Conservation (phyloP, 1,140 invertebrate species). For the Calycopis cecrops region DNA sequence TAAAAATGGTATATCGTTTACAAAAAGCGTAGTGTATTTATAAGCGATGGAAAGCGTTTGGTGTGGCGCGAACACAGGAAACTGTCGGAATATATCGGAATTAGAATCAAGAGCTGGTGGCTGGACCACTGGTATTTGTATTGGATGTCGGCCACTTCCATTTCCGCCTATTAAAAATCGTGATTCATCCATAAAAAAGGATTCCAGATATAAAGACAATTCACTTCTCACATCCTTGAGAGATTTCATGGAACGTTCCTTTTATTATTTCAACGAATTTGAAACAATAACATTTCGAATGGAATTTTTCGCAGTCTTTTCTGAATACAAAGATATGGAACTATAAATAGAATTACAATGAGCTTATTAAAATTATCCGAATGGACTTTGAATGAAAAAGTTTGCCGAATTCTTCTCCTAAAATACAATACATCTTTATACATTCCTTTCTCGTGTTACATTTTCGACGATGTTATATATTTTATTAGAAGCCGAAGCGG, state of each 20-base stretch:
- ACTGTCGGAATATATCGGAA: constrained; percentile 45
- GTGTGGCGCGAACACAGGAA: constrained; percentile 36
- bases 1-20: background rate
- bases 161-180: constrained; percentile 33
- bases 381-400: no score
- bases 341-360: no score
- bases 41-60: constrained; percentile 3
- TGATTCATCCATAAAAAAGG: constrained; percentile 11
- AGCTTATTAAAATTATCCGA: no score
- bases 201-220: constrained; percentile 9
- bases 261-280: background rate
- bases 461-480: no score
- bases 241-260: background rate
- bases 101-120: constrained; percentile 44
- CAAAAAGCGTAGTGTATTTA: constrained; percentile 4
- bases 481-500: constrained; percentile 11
- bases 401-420: no score
- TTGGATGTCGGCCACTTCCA: constrained; percentile 41
- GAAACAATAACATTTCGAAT: constrained; percentile 17
- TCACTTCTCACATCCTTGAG: background rate
- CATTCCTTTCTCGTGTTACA: no score
- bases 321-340: no score
- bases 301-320: no score
- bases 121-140: constrained; percentile 29
- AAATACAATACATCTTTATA: no score